A percentile compares a stretch with the other conserved stretches of the same genome.
Evolutionary conservation across 2,888 invertebrate genomes (phyloP).

Genomic region (Steromphala cineraria): DNA sequence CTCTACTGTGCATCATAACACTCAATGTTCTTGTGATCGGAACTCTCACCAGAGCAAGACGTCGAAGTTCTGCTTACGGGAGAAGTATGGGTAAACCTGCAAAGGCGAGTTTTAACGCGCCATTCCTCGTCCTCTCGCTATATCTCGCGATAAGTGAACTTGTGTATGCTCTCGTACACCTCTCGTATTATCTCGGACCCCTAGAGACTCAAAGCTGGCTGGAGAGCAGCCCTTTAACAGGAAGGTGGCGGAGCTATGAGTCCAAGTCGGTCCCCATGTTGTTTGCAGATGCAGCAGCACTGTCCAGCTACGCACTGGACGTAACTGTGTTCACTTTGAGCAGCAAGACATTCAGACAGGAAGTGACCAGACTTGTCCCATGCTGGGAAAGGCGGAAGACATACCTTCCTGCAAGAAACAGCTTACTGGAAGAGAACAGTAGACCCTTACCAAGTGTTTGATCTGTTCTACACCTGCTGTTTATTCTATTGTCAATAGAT

Average conservation of each 20-base stretch:
- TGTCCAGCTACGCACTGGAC: constrained; percentile 35
- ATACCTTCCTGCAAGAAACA: not conserved
- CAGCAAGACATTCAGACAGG: constrained; percentile 33
- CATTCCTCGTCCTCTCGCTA: constrained; percentile 34
- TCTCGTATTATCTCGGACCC: constrained; percentile 24
- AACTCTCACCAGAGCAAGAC: constrained; percentile 4
- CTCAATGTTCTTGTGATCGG: constrained; percentile 28
- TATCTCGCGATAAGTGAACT: constrained; percentile 36
- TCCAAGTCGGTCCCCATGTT: constrained; percentile 24
- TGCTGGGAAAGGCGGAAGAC: not conserved
- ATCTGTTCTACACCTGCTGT: no score
- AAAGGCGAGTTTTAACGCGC: constrained; percentile 27
- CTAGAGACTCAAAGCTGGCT: not conserved
- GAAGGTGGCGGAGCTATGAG: constrained; percentile 31
- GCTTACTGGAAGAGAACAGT: no score
- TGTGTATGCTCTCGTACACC: constrained; percentile 36
- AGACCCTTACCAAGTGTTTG: no score
- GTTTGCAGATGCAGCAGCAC: constrained; percentile 26
- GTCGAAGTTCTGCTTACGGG: constrained; percentile 29
- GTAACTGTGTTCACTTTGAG: constrained; percentile 33
- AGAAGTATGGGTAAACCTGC: constrained; percentile 31
- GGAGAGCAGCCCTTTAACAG: constrained; percentile 19
- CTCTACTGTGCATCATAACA: constrained; percentile 21
- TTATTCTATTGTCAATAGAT: no score
- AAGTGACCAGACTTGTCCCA: not conserved